These are phyloP conservation scores for Zosterops borbonicus DNA, from an alignment of 2,113 vertebrate genomes.

Conservation along the genomic window DNA sequence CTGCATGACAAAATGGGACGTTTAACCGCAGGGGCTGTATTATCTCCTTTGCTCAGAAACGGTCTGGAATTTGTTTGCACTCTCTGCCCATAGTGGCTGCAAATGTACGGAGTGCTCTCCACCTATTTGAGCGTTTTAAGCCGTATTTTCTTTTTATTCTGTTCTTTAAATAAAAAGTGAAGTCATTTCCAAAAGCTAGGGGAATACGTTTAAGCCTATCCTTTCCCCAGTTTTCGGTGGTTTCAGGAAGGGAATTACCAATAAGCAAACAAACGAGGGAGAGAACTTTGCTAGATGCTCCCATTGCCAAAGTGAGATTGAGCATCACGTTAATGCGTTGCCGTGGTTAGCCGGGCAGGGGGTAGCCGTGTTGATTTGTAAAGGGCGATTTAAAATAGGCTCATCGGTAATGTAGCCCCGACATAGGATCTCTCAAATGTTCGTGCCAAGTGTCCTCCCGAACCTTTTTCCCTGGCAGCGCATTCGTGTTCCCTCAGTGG, in stretches of 20 bases:
- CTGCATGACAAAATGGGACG: conserved; percentile 91
- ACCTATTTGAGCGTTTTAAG: conserved; percentile 51
- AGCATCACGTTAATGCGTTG: conserved; percentile 89
- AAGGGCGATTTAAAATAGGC: conserved; percentile 76
- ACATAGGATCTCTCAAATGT: conserved; percentile 25
- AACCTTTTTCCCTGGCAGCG: background rate
- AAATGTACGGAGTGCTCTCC: conserved; percentile 70
- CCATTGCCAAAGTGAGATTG: conserved; percentile 82
- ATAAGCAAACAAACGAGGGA: conserved; percentile 41
- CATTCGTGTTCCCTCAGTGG: background rate
- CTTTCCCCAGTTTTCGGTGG: conserved; percentile 34
- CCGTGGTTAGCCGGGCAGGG: conserved; percentile 78
- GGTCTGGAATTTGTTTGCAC: conserved; percentile 87
- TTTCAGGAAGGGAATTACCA: conserved; percentile 67
- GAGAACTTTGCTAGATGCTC: conserved; percentile 80
- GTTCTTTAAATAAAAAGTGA: conserved; percentile 65
- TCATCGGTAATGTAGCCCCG: conserved; percentile 50
- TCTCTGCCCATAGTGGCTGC: conserved; percentile 82
- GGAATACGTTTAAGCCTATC: conserved; percentile 66
- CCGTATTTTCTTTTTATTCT: conserved; percentile 48
- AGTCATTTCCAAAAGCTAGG: conserved; percentile 73
- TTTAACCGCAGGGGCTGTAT: conserved; percentile 86
- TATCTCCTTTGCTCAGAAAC: conserved; percentile 76
- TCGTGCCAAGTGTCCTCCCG: conserved; percentile 16
- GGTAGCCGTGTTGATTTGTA: conserved; percentile 84